phyloP scores from a whole-genome alignment of 2,113 vertebrate genomes.

The Electrona antarctica region DNA sequence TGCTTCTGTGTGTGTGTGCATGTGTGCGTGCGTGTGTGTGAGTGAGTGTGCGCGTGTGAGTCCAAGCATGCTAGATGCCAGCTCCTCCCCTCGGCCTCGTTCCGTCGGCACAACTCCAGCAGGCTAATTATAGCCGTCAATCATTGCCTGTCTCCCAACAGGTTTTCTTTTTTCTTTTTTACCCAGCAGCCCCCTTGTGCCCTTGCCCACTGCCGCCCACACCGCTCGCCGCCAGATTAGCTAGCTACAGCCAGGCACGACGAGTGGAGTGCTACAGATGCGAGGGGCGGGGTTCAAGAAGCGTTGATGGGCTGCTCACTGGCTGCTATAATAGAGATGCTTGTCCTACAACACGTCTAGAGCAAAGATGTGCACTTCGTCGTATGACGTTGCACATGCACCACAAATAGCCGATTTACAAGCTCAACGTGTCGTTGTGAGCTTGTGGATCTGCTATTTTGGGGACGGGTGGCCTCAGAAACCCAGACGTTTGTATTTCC shows the following conservation, averaged over 20 bases:
- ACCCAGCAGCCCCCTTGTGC: conserved; percentile 58
- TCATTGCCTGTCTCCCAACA: conserved; percentile 57
- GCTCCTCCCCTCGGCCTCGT: conserved; percentile 63
- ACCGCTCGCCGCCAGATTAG: conserved; percentile 56
- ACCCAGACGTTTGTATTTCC: too few relatives aligned
- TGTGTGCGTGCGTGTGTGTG: conserved; percentile 28
- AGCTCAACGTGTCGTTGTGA: too few relatives aligned
- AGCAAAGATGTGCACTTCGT: too few relatives aligned
- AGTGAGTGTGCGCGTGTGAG: background rate
- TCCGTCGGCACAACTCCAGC: conserved; percentile 59
- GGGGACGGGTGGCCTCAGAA: too few relatives aligned
- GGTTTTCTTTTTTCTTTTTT: conserved; percentile 16
- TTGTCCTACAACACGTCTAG: background rate
- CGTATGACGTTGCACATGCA: too few relatives aligned
- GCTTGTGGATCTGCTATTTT: too few relatives aligned
- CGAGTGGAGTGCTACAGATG: conserved; percentile 31
- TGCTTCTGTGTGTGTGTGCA: background rate
- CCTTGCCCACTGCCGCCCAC: conserved; percentile 64
- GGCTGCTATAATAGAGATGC: conserved; percentile 30
- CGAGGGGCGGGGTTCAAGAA: conserved; percentile 37
- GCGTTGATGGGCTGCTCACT: conserved; percentile 29
- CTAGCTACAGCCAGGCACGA: conserved; percentile 52
- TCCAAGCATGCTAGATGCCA: conserved; percentile 3
- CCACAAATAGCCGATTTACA: too few relatives aligned
- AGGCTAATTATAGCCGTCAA: conserved; percentile 74